phyloP scores from a whole-genome alignment of 2,888 invertebrate species.

The Endotricha flammealis region DNA sequence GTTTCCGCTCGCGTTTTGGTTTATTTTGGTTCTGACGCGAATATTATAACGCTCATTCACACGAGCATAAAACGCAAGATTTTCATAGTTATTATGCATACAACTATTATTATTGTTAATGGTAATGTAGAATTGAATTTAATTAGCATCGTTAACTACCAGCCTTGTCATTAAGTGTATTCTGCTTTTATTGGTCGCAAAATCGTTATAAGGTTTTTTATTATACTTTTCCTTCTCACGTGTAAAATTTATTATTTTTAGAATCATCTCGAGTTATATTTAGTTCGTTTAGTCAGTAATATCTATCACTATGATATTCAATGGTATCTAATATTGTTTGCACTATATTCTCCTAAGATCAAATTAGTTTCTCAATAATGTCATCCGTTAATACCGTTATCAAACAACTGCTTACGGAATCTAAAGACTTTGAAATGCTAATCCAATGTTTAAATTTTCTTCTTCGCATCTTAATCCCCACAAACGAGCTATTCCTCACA shows the following conservation, averaged over 20 bases:
- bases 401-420: background rate
- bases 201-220: constrained; percentile 27
- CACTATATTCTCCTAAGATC: no score
- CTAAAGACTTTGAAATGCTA: background rate
- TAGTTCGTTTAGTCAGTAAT: no score
- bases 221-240: no score
- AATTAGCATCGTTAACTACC: constrained; percentile 47
- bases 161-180: constrained; percentile 44
- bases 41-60: constrained; percentile 70
- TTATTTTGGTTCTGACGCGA: constrained; percentile 73
- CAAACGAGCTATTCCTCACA: constrained; percentile 38
- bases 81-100: constrained; percentile 43
- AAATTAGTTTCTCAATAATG: background rate
- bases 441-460: background rate
- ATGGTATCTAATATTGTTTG: no score
- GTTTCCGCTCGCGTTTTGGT: constrained; percentile 73
- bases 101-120: constrained; percentile 46
- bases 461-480: constrained; percentile 40
- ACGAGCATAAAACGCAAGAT: constrained; percentile 34
- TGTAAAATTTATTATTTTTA: no score
- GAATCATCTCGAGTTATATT: no score
- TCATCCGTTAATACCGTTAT: background rate
- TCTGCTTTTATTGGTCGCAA: constrained; percentile 43
- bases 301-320: no score
- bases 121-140: constrained; percentile 45